Conservation (phyloP, 2,797 vertebrate species). For the Echiichthys vipera region DNA sequence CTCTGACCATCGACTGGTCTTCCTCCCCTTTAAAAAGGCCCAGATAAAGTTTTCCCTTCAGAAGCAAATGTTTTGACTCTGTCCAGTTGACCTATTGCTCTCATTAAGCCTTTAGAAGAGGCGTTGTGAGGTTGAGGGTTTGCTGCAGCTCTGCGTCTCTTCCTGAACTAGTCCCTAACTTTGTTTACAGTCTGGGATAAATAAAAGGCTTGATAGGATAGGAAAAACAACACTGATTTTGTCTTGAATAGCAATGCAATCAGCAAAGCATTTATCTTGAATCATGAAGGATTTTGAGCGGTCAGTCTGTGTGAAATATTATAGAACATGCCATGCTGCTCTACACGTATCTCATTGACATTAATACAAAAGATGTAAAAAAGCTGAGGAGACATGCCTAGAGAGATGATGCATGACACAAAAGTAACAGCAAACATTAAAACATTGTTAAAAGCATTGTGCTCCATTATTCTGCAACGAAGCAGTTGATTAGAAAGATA, state of each 20-base stretch:
- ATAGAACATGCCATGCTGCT: not conserved
- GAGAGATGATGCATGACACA: constrained; percentile 49
- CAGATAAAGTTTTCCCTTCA: constrained; percentile 25
- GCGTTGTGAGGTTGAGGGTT: constrained; percentile 43
- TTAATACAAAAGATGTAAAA: not conserved
- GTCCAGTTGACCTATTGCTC: constrained; percentile 49
- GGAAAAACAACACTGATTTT: constrained; percentile 1
- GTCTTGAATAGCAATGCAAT: constrained; percentile 24
- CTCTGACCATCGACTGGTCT: constrained; percentile 22
- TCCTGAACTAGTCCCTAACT: constrained; percentile 50
- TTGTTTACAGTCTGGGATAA: constrained; percentile 61
- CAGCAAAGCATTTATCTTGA: constrained; percentile 21
- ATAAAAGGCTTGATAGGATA: constrained; percentile 29
- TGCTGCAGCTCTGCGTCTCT: constrained; percentile 28
- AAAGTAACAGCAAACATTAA: constrained; percentile 50
- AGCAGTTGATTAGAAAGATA: constrained; percentile 80
- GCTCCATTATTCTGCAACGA: constrained; percentile 51
- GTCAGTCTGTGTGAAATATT: not conserved
- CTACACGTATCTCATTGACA: not conserved
- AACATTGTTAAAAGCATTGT: constrained; percentile 67
- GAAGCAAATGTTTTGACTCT: constrained; percentile 47
- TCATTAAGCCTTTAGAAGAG: constrained; percentile 44
- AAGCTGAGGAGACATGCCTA: constrained; percentile 22
- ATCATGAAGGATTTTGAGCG: not conserved
- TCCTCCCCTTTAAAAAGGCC: constrained; percentile 17